Base-by-base conservation (phyloP, 2,797 vertebrate genomes). In the Carduelis carduelis region DNA sequence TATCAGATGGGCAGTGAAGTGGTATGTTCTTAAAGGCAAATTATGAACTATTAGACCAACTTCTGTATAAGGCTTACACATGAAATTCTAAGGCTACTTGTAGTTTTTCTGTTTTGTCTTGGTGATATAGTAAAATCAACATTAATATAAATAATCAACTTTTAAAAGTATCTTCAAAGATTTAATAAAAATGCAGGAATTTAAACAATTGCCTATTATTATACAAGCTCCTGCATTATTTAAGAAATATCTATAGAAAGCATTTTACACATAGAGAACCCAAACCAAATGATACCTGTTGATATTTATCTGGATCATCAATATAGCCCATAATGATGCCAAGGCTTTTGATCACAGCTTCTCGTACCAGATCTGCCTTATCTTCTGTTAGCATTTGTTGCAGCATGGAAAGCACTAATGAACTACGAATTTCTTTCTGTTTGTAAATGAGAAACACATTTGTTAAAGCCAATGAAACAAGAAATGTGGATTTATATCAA, bases 311-410 rank as follows among this genome's bases (percentile, higher is more conserved):
- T 92, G 99, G 97, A 97, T 99, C 99, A 91, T 99, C 99, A 66
- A 99, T 99, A 95, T 99, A 99, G 79, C 98, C 99, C 99, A 99
- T 99, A 94, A 99, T 99, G 96, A 99, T 98, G 28, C 98, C 99
- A 69, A 99, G 98, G 97, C 99, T 99, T 98, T 99, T 99, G 95
- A 99, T 99, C 77, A 99, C 99, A 71, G 99, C 99, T 98, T 99
- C 99, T 97, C 99, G 98, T 96, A 99, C 99, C 98, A 99, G 98
- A 98, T 99, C 99, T 8, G 99, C 98, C 96, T 99, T 99, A 97
- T 99, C 99, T 97, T 99, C 99, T 92, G 99, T 97, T 63, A 99
- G 97, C 99, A 99, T 99, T 97, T 99, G 99, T 97, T 99, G 99
- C 92, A 99, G 97, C 99, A 99, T 99, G 93, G 99, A 99, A 95